Percentiles rank a stretch among this genome's conserved stretches.
phyloP scores from a whole-genome alignment of 2,797 vertebrate genomes.

The Mastacembelus armatus region DNA sequence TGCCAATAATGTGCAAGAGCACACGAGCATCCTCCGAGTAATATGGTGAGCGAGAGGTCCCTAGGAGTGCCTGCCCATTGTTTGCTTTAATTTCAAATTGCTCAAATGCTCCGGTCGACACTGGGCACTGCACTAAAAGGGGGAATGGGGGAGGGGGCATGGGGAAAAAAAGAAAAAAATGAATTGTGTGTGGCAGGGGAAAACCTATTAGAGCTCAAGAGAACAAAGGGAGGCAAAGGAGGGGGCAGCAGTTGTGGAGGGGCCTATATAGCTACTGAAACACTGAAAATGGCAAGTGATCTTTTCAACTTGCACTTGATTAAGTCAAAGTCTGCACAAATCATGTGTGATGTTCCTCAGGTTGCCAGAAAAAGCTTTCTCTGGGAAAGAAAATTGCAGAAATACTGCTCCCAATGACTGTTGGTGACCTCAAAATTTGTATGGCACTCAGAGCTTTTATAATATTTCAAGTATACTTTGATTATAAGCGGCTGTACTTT shows the following conservation, averaged over 20 bases:
- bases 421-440: constrained; percentile 37
- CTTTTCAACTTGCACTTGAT: constrained; percentile 81
- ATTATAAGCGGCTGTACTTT: constrained; percentile 12
- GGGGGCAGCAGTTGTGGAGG: constrained; percentile 71
- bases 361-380: constrained; percentile 52
- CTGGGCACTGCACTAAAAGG: constrained; percentile 81
- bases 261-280: constrained; percentile 76
- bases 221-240: constrained; percentile 82
- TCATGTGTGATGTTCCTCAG: constrained; percentile 53
- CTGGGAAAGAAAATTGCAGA: constrained; percentile 48
- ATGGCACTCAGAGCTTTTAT: constrained; percentile 41
- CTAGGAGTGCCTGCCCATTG: constrained; percentile 84
- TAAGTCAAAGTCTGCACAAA: constrained; percentile 72
- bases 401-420: constrained; percentile 15
- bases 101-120: constrained; percentile 86
- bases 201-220: constrained; percentile 84
- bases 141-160: constrained; percentile 65
- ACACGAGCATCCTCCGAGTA: constrained; percentile 84
- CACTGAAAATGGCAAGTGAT: constrained; percentile 81
- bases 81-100: constrained; percentile 88
- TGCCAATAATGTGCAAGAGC: constrained; percentile 85
- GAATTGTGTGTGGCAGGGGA: constrained; percentile 82
- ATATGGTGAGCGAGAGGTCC: constrained; percentile 85
- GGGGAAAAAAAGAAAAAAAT: constrained; percentile 74
- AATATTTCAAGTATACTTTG: constrained; percentile 31